phyloP scores from a whole-genome alignment of 2,888 invertebrate genomes.

The Callinectes sapidus region DNA sequence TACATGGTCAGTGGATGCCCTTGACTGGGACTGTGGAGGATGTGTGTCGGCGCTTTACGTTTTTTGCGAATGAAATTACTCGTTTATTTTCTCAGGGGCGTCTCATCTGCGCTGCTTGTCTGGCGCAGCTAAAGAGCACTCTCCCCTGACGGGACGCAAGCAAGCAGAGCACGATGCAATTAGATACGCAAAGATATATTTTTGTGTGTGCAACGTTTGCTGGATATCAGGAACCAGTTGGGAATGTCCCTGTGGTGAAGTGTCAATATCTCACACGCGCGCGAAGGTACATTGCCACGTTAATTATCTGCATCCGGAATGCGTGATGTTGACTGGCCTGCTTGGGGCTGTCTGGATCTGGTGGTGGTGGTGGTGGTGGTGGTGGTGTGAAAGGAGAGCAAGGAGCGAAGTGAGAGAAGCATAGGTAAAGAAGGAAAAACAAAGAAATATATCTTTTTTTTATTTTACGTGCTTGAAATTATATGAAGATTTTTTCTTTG shows the following conservation, averaged over 20 bases:
- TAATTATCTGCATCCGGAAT: neutral
- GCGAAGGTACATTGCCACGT: conserved; percentile 9
- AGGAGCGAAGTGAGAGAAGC: neutral
- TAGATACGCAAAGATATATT: conserved; percentile 35
- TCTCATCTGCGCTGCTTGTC: conserved; percentile 33
- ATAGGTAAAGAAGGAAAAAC: neutral
- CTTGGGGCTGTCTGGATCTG: neutral
- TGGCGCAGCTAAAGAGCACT: conserved; percentile 37
- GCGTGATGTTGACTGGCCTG: neutral
- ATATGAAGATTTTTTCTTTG: neutral
- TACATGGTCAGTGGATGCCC: conserved; percentile 27
- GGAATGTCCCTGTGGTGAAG: conserved; percentile 16
- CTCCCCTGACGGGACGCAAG: conserved; percentile 28
- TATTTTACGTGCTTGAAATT: neutral
- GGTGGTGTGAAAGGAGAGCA: conserved; percentile 11
- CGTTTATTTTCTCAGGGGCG: conserved; percentile 32
- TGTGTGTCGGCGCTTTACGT: conserved; percentile 26
- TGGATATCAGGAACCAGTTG: conserved; percentile 19
- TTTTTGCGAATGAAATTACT: conserved; percentile 23
- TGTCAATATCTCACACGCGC: conserved; percentile 31
- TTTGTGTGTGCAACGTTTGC: conserved; percentile 37
- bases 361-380: neutral
- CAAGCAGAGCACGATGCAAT: conserved; percentile 36
- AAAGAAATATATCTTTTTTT: neutral
- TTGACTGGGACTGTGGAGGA: conserved; percentile 21